phyloP scores from a whole-genome alignment of 2,113 vertebrate genomes.

The Mesitornis unicolor region DNA sequence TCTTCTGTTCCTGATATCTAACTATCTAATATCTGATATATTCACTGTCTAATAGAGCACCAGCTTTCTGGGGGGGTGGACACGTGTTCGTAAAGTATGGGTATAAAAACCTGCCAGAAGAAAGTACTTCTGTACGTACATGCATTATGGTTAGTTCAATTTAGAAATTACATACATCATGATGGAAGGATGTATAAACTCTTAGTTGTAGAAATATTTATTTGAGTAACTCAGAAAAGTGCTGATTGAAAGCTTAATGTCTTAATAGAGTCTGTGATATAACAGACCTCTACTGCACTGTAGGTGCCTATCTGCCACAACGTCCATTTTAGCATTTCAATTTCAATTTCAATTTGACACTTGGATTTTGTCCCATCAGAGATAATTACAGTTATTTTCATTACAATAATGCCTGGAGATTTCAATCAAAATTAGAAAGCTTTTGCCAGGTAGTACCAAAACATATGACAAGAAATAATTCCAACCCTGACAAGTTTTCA shows the following conservation, averaged over 20 bases:
- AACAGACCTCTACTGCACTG: neutral
- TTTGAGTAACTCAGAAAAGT: neutral
- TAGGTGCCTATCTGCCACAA: neutral
- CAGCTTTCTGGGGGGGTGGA: accelerated
- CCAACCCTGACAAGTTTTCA: neutral
- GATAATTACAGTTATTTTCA: constrained; percentile 20
- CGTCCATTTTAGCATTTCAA: neutral
- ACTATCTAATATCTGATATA: too few species aligned
- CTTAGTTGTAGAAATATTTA: neutral
- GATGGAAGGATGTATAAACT: neutral
- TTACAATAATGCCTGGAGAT: neutral
- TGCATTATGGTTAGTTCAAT: neutral
- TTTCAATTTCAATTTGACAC: neutral
- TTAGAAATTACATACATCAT: neutral
- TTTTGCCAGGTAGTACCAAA: neutral
- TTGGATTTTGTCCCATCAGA: neutral
- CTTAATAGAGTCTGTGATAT: neutral
- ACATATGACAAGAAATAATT: neutral
- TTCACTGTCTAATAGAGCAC: too few species aligned
- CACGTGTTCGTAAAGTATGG: neutral
- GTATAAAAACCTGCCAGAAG: neutral
- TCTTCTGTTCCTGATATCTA: neutral
- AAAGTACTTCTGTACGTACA: neutral
- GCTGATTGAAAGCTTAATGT: neutral
- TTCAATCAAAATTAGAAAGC: neutral